A percentile compares a stretch with the other conserved stretches of the same genome.
phyloP scores from a whole-genome alignment of 2,888 invertebrate genomes.

The Drosophila kambysellisi region DNA sequence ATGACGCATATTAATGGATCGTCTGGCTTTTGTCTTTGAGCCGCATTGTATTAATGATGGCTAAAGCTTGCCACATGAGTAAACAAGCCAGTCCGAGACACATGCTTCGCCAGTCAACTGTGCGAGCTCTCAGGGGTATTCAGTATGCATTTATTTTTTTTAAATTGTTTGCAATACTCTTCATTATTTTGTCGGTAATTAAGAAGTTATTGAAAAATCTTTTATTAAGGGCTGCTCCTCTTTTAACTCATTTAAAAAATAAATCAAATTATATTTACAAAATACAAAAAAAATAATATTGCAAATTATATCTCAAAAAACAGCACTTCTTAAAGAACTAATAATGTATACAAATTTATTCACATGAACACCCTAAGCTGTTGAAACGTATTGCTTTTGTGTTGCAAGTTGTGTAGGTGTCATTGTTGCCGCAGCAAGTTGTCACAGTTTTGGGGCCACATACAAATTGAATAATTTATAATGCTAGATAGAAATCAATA shows the following conservation, averaged over 20 bases:
- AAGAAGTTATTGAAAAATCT: background rate
- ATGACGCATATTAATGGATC: slow-evolving; percentile 70
- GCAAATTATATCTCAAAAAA: background rate
- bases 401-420: slow-evolving; percentile 38
- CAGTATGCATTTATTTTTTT: background rate
- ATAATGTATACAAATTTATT: background rate
- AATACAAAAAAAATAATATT: background rate
- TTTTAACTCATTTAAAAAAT: background rate
- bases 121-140: background rate
- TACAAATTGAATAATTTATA: slow-evolving; percentile 49
- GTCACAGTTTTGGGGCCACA: slow-evolving; percentile 16
- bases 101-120: slow-evolving; percentile 22
- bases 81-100: slow-evolving; percentile 18
- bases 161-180: background rate
- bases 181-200: background rate
- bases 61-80: slow-evolving; percentile 50
- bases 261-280: background rate
- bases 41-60: slow-evolving; percentile 33
- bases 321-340: background rate
- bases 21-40: slow-evolving; percentile 38
- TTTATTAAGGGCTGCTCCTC: background rate
- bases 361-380: background rate
- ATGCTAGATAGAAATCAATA: slow-evolving; percentile 39
- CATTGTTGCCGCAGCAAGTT: slow-evolving; percentile 25
- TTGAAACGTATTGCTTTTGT: background rate